Percentiles rank a stretch among this genome's conserved stretches.
Evolutionary conservation across 37 sponge, comb jelly and placozoan species (phyloP).

Genomic region (Petrosia ficiformis): DNA sequence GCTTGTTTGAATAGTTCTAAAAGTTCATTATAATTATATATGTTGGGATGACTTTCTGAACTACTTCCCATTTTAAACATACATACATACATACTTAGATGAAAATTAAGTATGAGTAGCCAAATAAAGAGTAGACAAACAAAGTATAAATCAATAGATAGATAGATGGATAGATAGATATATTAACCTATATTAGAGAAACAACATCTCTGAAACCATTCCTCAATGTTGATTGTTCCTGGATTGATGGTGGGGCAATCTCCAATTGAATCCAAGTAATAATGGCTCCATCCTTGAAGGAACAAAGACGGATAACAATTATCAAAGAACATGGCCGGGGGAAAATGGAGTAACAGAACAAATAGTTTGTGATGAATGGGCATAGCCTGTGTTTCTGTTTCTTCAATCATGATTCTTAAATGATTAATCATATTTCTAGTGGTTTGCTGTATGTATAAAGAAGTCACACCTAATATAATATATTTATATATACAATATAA

Average conservation of each 20-base stretch:
- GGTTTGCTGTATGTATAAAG: slow-evolving; percentile 16
- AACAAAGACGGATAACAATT: slow-evolving; percentile 85
- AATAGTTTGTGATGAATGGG: slow-evolving; percentile 36
- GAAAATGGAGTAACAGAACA: slow-evolving; percentile 84
- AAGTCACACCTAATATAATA: no score
- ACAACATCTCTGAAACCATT: slow-evolving; percentile 57
- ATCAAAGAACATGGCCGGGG: slow-evolving; percentile 58
- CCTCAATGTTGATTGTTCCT: slow-evolving; percentile 43
- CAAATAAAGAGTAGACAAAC: no score
- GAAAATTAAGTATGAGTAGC: no score
- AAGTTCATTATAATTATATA: no score
- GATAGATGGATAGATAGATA: no score
- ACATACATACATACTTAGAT: no score
- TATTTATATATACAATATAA: no score
- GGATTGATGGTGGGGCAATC: slow-evolving; percentile 15
- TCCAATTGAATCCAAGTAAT: slow-evolving; percentile 73
- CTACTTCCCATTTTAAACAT: no score
- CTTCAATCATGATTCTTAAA: slow-evolving; percentile 81
- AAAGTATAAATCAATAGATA: no score
- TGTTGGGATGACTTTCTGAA: no score
- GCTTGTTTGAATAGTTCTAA: no score
- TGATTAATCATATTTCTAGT: slow-evolving; percentile 67
- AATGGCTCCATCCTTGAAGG: slow-evolving; percentile 88
- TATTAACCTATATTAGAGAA: slow-evolving; percentile 10
- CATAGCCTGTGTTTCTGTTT: slow-evolving; percentile 34